A percentile compares a stretch with the other conserved stretches of the same genome.
These are phyloP conservation scores for Trilocha varians DNA, from an alignment of 2,888 invertebrate genomes.

Conservation along the genomic window DNA sequence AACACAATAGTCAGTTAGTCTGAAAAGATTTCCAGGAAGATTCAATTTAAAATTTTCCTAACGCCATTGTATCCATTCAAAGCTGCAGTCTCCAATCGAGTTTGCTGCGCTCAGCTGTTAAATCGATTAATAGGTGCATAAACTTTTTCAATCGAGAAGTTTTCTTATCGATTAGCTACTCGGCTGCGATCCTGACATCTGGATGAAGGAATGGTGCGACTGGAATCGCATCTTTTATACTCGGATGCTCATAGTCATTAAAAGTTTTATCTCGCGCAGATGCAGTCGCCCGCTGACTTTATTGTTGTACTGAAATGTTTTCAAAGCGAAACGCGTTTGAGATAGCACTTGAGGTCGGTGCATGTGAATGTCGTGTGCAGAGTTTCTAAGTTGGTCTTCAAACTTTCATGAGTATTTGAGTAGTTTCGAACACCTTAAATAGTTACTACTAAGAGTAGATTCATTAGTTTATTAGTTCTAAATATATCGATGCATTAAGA, in stretches of 20 bases:
- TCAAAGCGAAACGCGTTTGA: constrained; percentile 34
- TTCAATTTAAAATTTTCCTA: neutral
- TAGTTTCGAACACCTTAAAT: no score
- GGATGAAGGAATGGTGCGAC: constrained; percentile 28
- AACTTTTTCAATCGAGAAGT: constrained; percentile 46
- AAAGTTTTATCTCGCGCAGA: constrained; percentile 51
- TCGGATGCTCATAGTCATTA: constrained; percentile 43
- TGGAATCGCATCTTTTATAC: constrained; percentile 36
- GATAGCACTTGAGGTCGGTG: constrained; percentile 33
- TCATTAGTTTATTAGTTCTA: no score
- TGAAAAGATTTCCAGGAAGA: neutral
- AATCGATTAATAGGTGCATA: constrained; percentile 24
- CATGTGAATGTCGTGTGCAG: no score
- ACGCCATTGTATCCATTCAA: neutral
- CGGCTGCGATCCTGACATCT: constrained; percentile 29
- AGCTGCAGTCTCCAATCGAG: neutral
- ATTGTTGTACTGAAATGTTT: constrained; percentile 41
- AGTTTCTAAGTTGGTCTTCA: constrained; percentile 7
- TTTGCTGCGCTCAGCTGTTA: neutral
- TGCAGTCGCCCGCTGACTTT: constrained; percentile 33
- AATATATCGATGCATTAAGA: no score
- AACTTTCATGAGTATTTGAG: no score
- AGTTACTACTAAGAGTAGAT: no score
- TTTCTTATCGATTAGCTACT: constrained; percentile 39
- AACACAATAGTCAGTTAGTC: no score